phyloP scores from a whole-genome alignment of 2,888 invertebrate species.

The Sclerodermus sp. region DNA sequence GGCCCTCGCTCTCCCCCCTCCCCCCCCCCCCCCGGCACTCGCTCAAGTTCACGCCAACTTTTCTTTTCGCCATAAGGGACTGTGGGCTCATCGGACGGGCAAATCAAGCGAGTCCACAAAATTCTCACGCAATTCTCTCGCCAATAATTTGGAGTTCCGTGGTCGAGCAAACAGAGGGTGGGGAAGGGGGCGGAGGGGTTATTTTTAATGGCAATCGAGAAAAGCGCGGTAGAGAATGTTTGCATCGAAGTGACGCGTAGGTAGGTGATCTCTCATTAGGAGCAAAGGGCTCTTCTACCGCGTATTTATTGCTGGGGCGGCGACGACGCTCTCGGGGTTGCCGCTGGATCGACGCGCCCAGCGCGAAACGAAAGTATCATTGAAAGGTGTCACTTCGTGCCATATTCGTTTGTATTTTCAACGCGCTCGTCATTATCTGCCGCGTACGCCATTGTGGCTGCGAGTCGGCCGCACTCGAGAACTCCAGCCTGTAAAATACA shows the following conservation, averaged over 20 bases:
- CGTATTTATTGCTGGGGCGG: constrained; percentile 52
- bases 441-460: constrained; percentile 37
- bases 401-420: constrained; percentile 56
- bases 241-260: constrained; percentile 6
- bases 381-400: constrained; percentile 59
- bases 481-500: constrained; percentile 43
- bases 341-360: not conserved
- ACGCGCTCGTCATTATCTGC: constrained; percentile 39
- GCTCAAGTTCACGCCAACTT: too few relatives aligned
- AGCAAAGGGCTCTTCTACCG: constrained; percentile 55
- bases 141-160: too few relatives aligned
- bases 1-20: constrained; percentile 16
- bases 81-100: too few relatives aligned
- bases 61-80: too few relatives aligned
- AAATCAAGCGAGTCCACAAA: too few relatives aligned
- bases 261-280: constrained; percentile 55
- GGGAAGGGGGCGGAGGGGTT: too few relatives aligned
- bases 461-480: constrained; percentile 44
- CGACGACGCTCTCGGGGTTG: constrained; percentile 10
- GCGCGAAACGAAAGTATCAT: constrained; percentile 40
- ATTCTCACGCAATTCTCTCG: too few relatives aligned
- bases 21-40: too few relatives aligned
- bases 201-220: too few relatives aligned
- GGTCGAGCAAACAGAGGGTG: too few relatives aligned
- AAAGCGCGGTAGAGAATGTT: not conserved